These are phyloP conservation scores for Dermatemys mawii DNA, from an alignment of 2,113 vertebrate genomes.

Conservation along the genomic window DNA sequence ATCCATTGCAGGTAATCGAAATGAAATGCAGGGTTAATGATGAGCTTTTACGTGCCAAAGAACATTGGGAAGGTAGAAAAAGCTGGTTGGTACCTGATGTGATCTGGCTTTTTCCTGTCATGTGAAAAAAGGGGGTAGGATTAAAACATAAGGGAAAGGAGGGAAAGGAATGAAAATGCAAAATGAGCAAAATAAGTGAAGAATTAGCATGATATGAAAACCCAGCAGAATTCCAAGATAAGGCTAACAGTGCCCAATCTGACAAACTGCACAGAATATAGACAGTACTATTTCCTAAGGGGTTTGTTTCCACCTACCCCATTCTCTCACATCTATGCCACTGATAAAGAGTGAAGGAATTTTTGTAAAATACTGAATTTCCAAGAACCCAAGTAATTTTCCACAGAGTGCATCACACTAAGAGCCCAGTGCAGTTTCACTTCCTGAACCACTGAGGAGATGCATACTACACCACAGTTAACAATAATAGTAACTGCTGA, in stretches of 20 bases:
- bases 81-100: constrained; percentile 86
- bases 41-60: constrained; percentile 79
- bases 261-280: not conserved
- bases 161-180: constrained; percentile 78
- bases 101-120: constrained; percentile 89
- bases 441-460: not conserved
- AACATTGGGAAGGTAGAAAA: constrained; percentile 76
- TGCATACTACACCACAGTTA: too few relatives aligned
- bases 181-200: constrained; percentile 83
- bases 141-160: constrained; percentile 84
- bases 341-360: not conserved
- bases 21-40: constrained; percentile 78
- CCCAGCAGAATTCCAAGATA: constrained; percentile 71
- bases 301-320: not conserved
- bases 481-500: too few relatives aligned
- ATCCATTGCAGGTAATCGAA: constrained; percentile 84
- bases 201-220: constrained; percentile 75
- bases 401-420: not conserved
- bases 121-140: constrained; percentile 87
- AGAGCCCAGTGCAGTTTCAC: not conserved
- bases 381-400: not conserved
- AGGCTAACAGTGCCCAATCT: not conserved
- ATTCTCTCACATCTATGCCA: not conserved
- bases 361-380: not conserved
- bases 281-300: not conserved